A percentile compares a stretch with the other conserved stretches of the same genome.
Conservation (phyloP, 2,888 invertebrate genomes). For the Polymixis flavicincta region DNA sequence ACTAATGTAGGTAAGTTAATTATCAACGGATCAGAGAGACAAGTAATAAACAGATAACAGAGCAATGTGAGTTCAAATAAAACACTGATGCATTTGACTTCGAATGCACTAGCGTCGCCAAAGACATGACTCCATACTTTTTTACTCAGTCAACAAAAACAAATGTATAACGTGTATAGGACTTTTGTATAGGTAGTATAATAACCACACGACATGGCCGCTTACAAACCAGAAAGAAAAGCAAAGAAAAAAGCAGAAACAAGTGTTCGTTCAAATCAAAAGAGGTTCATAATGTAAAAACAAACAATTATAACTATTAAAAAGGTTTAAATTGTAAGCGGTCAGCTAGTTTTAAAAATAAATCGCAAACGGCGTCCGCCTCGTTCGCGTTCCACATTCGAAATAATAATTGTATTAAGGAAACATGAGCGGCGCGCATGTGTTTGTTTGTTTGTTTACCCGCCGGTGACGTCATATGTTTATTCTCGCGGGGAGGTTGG, state of each 20-base stretch:
- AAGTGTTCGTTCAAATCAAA: constrained; percentile 54
- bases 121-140: constrained; percentile 42
- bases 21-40: neutral
- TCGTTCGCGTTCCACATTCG: constrained; percentile 87
- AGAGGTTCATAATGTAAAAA: constrained; percentile 53
- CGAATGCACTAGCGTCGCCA: constrained; percentile 25
- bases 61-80: constrained; percentile 19
- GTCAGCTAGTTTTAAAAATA: constrained; percentile 67
- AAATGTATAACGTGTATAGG: constrained; percentile 38
- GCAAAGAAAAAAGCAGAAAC: constrained; percentile 34
- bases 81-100: constrained; percentile 18
- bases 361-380: constrained; percentile 76
- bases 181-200: neutral
- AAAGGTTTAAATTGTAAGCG: constrained; percentile 59
- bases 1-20: constrained; percentile 19
- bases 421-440: constrained; percentile 91
- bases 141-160: constrained; percentile 48
- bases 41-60: neutral
- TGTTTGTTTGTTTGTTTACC: constrained; percentile 91
- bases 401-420: constrained; percentile 91
- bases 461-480: constrained; percentile 91
- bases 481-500: constrained; percentile 87
- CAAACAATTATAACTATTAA: constrained; percentile 55
- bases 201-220: constrained; percentile 34
- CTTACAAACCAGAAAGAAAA: constrained; percentile 46